Percentiles rank a stretch among this genome's conserved stretches.
Evolutionary conservation across 2,888 invertebrate genomes (phyloP).

Genomic region (Aelia acuminata): DNA sequence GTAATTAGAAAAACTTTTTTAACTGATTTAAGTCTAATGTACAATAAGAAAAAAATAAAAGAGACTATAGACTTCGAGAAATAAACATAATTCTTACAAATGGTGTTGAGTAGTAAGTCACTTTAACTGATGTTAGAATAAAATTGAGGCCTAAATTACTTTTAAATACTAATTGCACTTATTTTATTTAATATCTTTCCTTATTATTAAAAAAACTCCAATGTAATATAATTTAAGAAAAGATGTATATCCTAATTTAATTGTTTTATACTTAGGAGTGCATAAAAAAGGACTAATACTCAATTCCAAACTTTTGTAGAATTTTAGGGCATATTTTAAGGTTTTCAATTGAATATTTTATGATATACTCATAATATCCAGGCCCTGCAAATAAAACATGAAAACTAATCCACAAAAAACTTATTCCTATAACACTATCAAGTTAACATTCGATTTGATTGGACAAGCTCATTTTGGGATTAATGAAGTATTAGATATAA

Average conservation of each 20-base stretch:
- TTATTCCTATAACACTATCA: constrained; percentile 4
- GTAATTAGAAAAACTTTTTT: background rate
- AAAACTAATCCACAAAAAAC: background rate
- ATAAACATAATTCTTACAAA: too few relatives aligned
- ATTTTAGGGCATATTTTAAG: background rate
- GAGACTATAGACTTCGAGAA: background rate
- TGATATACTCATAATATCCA: background rate
- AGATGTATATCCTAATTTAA: background rate
- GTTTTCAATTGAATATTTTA: background rate
- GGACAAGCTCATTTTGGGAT: constrained; percentile 45
- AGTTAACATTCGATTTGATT: background rate
- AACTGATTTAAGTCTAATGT: background rate
- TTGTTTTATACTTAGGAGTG: too few relatives aligned
- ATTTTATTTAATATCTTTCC: too few relatives aligned
- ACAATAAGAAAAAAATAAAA: background rate
- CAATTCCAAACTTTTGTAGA: background rate
- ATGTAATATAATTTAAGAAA: background rate
- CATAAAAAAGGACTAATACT: background rate
- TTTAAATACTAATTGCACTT: too few relatives aligned
- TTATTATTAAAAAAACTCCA: background rate
- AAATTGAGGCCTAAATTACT: too few relatives aligned
- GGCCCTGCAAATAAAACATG: constrained; percentile 6
- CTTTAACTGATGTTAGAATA: too few relatives aligned
- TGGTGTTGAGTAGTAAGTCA: too few relatives aligned
- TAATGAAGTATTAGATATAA: constrained; percentile 1